Base-by-base conservation (phyloP, 2,113 vertebrate genomes). In the Semicossyphus pulcher region DNA sequence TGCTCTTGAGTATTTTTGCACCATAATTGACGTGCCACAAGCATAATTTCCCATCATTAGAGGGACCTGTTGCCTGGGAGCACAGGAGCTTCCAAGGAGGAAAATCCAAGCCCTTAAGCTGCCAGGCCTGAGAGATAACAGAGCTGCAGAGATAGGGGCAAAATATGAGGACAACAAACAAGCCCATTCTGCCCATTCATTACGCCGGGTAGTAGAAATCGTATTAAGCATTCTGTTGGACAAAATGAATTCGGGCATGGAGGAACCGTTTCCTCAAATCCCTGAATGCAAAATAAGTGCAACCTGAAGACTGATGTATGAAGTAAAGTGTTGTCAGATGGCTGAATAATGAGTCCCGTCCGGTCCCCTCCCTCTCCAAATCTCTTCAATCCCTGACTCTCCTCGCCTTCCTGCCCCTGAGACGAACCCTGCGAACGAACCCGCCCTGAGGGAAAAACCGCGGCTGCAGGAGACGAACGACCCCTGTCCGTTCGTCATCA, bases 21-120 rank as follows among this genome's bases (percentile, higher is more conserved):
- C 53, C 54, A 63, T 88, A 87, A 87, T 67, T 87, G 86, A 81
- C 34, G 26, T 85, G 70, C 77, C 74, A 80, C 48, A 71, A 73
- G 72, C 78, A 80, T 83, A 80, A 87, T 86, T 84, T 81, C 66
- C 62, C 80, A 73, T 85, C 80, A 83, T 86, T 89, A 89, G 73
- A 81, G 62, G 34, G 70, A 87, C 86, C 72, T 85, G 88, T 87
- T 89, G 84, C 80, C 78, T 49, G 45, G 54, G 62, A 88, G 84
- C 73, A 72, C 10, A 51, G 52, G 57, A 73, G 77, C 63, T 74
- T 75, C 60, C 48, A 67, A 71, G 16, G 62, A 79, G 25, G 56
- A 83, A 65, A 78, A 78, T 61, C 62, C 51, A 49, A 81, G 63
- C 56, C 76, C 76, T 79, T 65, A 72, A 83, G 79, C 65, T 59